These are phyloP conservation scores for Ranitomeya variabilis DNA, from an alignment of 2,113 vertebrate species.

Conservation along the genomic window DNA sequence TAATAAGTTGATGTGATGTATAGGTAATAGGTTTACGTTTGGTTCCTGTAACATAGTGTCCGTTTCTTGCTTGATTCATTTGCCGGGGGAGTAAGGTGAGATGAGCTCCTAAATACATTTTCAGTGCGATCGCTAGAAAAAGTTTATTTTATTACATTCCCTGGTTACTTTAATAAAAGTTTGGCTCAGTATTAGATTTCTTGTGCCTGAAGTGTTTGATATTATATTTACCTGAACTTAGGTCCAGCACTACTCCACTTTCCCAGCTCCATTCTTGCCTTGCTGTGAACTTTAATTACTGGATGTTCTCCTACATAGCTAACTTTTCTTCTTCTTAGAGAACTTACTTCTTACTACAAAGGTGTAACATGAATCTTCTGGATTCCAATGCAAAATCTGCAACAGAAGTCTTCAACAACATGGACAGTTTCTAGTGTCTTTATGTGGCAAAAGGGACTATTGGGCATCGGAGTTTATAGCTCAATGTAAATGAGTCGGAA, in stretches of 20 bases:
- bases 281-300: background rate
- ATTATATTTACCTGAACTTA: background rate
- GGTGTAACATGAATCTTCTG: background rate
- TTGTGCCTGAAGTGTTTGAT: conserved; percentile 3
- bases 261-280: background rate
- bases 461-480: too few relatives aligned
- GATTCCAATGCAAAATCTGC: background rate
- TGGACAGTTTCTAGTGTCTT: too few relatives aligned
- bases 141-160: conserved; percentile 9
- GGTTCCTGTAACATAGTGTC: background rate
- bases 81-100: background rate
- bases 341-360: background rate
- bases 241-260: background rate
- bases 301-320: background rate
- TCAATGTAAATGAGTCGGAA: too few relatives aligned
- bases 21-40: background rate
- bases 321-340: background rate
- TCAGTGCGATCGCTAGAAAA: background rate
- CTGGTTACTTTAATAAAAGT: conserved; percentile 8
- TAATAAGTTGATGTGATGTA: too few relatives aligned
- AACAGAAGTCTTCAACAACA: background rate
- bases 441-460: too few relatives aligned
- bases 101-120: background rate
- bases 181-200: conserved; percentile 13
- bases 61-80: background rate